Base-by-base conservation (phyloP, 2,888 invertebrate genomes). In the Drosophila helvetica region DNA sequence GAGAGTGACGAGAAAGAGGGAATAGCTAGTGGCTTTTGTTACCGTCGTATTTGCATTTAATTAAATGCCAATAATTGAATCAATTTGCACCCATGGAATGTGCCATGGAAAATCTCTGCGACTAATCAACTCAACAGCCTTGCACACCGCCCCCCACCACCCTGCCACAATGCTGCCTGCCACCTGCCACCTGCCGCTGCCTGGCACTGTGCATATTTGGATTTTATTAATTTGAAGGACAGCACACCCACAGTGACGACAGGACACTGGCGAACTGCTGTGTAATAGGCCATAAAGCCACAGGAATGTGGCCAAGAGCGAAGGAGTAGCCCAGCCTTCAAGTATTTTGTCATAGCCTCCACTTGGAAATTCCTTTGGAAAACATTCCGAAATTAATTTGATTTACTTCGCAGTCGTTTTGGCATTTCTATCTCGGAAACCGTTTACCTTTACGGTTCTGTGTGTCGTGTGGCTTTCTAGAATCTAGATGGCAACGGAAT, bases 31-130 rank as follows among this genome's bases (percentile, higher is more conserved):
- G 15, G 38, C n/a, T 38, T 38, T 38, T 38, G 78, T 69, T 70
- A 74, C 69, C 69, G 2, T 65, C 69, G 30, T 71, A 64, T 86
- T 86, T 81, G 79, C 80, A 84, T 86, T 88, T 84, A 86, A 86
- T 86, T 86, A 86, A 84, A 84, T 79, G 72, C 77, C 82, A 86
- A 86, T 86, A 86, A 86, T 88, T 84, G 85, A 88, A 80, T 86
- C 79, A 84, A 81, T 84, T 86, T 86, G 79, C 84, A 81, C 38
- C 79, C 79, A 70, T 75, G 67, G 74, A 84, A 88, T 84, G 76
- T 69, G 52, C 67, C 75, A 74, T 56, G 43, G 71, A 85, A 81
- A 83, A 86, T 86, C 68, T 75, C 52, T 59, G 85, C 69, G 75
- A 75, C 79, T 84, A 83, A 83, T 83, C 87, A 83, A 83, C 83